Base-by-base conservation (phyloP, 2,113 vertebrate species). In the Pipra filicauda region DNA sequence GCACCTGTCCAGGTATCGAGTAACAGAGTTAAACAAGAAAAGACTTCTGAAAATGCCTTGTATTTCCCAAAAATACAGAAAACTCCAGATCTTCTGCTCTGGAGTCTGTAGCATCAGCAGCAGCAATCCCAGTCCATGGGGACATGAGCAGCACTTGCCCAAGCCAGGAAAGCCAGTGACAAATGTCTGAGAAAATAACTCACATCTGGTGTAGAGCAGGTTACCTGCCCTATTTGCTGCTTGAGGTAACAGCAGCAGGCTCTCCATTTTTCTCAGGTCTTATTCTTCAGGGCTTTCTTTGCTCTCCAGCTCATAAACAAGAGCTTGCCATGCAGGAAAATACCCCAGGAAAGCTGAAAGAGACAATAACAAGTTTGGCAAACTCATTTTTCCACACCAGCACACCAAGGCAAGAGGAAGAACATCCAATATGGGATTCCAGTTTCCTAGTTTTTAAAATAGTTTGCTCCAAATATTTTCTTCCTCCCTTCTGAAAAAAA, bases 371-470 rank as follows among this genome's bases (percentile, higher is more conserved):
- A 3, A 65, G 21, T 19, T 19, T 6, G 4, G 24, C 30, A 91
- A 79, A 30, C 30, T 19, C 49, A 52, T 30, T 33, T 72, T 54
- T 31, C 35, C 18, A 18, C 23, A 28, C 8, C 31, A 70, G 44
- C 13, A 72, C 43, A 43, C 5, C 44, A 15, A 59, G 49, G 21
- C 58, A 33, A n/a, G 48, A 64, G 28, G 15, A 46, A 71, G 10
- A 72, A 51, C 1, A 27, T 3, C 16, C 15, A 37, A 6, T 5
- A 4, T 1, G 27, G 57, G 4, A 5, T 2, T 9, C 22, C 4
- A 3, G 6, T 12, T 59, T 54, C 10, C 51, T 18, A 43, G 4
- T 2, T 73, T 81, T 17, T 8, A 11, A 28, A 59, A 11, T 2
- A 48, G 8, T 1, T 83, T n/a, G 15, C 21, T 77, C 18, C 8